Percentiles rank a stretch among this genome's conserved stretches.
Evolutionary conservation across 2,113 vertebrate genomes (phyloP).

Genomic region (Cervus canadensis): DNA sequence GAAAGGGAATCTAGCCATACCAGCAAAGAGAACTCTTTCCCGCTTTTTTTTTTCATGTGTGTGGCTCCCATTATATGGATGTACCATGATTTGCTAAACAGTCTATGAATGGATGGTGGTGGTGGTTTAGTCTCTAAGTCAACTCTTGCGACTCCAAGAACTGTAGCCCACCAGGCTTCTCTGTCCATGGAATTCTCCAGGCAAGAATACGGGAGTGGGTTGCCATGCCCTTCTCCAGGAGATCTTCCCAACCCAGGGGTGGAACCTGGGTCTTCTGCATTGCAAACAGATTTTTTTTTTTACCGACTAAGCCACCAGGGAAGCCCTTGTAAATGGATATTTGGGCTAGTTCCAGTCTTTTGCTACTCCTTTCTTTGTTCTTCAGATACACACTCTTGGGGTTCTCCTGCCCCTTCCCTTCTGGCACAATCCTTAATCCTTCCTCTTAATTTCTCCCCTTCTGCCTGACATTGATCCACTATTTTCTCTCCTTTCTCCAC

Average conservation of each 20-base stretch:
- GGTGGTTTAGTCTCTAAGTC: background rate
- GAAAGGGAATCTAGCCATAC: background rate
- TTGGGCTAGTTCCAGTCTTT: background rate
- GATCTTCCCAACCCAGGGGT: background rate
- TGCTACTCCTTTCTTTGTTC: background rate
- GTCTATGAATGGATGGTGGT: background rate
- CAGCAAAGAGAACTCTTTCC: background rate
- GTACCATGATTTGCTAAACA: background rate
- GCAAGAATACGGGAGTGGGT: background rate
- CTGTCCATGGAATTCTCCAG: background rate
- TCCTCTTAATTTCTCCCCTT: background rate
- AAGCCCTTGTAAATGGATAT: background rate
- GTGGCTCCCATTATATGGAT: too few relatives aligned
- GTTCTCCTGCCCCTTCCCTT: background rate
- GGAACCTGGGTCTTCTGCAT: background rate
- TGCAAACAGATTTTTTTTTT: background rate
- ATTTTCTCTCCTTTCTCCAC: background rate
- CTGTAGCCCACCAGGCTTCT: background rate
- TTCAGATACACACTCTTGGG: background rate
- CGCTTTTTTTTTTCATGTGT: accelerated
- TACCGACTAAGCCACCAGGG: background rate
- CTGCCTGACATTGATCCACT: background rate
- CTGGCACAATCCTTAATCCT: background rate
- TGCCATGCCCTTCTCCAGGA: background rate
- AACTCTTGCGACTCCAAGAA: background rate